phyloP scores from a whole-genome alignment of 2,113 vertebrate genomes.

The Phyllostomus hastatus region DNA sequence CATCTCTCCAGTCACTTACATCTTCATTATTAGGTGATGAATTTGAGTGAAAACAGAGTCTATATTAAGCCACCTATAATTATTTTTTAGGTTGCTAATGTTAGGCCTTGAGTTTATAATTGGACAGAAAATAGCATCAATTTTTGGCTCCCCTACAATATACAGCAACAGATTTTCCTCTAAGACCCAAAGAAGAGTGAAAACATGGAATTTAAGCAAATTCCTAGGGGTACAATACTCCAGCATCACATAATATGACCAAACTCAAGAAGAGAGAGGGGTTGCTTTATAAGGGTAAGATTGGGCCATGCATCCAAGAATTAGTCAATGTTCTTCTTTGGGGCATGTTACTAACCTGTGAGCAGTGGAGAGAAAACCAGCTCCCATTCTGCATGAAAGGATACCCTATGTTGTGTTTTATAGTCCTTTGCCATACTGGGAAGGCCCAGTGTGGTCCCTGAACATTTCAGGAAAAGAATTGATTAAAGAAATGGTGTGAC shows the following conservation, averaged over 20 bases:
- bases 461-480: neutral
- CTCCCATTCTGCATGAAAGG: neutral
- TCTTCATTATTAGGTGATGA: neutral
- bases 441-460: neutral
- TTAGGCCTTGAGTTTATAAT: neutral
- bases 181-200: neutral
- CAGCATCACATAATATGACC: neutral
- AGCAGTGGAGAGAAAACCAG: neutral
- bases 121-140: neutral
- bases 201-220: neutral
- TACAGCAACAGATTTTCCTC: neutral
- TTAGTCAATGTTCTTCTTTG: neutral
- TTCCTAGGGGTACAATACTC: neutral
- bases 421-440: neutral
- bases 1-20: neutral
- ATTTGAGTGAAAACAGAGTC: neutral
- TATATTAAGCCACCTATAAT: neutral
- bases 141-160: neutral
- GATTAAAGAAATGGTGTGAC: neutral
- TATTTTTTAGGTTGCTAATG: conserved; percentile 16
- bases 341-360: neutral
- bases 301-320: neutral
- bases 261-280: neutral
- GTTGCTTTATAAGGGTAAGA: neutral
- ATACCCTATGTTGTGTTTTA: neutral